phyloP scores from a whole-genome alignment of 2,888 invertebrate genomes.

The Laspeyria flexula region DNA sequence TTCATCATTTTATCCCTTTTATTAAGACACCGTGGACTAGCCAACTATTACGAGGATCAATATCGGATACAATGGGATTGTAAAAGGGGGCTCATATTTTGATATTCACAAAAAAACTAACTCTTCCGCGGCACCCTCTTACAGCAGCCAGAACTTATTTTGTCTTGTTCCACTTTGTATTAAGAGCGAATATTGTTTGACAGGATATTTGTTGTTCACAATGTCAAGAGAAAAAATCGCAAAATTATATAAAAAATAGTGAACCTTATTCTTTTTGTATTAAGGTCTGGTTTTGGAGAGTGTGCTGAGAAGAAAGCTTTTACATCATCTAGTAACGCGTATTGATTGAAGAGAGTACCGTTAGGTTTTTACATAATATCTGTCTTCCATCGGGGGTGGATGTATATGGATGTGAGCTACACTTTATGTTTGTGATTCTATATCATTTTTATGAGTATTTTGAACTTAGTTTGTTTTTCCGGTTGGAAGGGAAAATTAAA shows the following conservation, averaged over 20 bases:
- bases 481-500: slow-evolving; percentile 23
- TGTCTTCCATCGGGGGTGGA: slow-evolving; percentile 76
- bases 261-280: slow-evolving; percentile 43
- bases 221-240: slow-evolving; percentile 69
- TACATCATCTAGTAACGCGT: slow-evolving; percentile 82
- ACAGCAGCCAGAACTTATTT: slow-evolving; percentile 43
- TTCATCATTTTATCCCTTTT: slow-evolving; percentile 74
- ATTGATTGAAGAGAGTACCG: slow-evolving; percentile 85
- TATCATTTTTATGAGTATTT: slow-evolving; percentile 51
- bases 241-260: slow-evolving; percentile 39
- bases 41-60: slow-evolving; percentile 83
- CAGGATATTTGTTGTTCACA: slow-evolving; percentile 71
- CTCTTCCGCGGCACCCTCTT: slow-evolving; percentile 75
- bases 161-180: slow-evolving; percentile 55
- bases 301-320: slow-evolving; percentile 69
- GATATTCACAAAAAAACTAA: slow-evolving; percentile 84
- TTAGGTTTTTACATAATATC: slow-evolving; percentile 85
- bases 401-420: slow-evolving; percentile 62
- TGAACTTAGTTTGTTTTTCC: slow-evolving; percentile 43
- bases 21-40: slow-evolving; percentile 78
- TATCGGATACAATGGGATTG: slow-evolving; percentile 84
- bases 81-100: slow-evolving; percentile 86
- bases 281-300: slow-evolving; percentile 56
- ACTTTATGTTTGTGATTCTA: slow-evolving; percentile 53
- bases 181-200: slow-evolving; percentile 67